A percentile compares a stretch with the other conserved stretches of the same genome.
phyloP scores from a whole-genome alignment of 1,140 invertebrate genomes.

The Muscidifurax raptorellus region DNA sequence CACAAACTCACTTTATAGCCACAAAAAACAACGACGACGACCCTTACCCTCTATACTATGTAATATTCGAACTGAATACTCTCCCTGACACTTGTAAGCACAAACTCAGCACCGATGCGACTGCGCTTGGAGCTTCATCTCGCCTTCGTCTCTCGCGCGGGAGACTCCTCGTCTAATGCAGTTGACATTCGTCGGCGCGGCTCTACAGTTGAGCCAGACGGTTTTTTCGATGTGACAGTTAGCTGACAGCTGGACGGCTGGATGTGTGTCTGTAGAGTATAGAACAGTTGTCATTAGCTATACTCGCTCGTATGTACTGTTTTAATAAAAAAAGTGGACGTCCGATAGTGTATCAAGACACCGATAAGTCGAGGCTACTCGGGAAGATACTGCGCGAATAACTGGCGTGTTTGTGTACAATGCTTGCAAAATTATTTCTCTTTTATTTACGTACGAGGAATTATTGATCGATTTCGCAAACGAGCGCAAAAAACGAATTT shows the following conservation, averaged over 20 bases:
- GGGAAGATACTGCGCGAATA: not conserved
- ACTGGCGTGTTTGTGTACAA: too few species aligned
- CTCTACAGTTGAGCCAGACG: not conserved
- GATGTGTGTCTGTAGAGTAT: not conserved
- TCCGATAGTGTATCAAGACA: not conserved
- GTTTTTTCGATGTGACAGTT: not conserved
- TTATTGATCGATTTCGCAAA: not conserved
- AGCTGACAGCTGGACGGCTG: not conserved
- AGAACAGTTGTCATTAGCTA: not conserved
- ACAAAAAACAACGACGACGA: not conserved
- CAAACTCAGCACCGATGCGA: not conserved
- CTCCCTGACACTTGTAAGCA: not conserved
- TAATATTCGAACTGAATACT: not conserved
- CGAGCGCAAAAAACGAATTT: too few species aligned
- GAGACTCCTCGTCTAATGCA: not conserved
- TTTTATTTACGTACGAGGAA: not conserved
- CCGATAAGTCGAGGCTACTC: not conserved
- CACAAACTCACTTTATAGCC: not conserved
- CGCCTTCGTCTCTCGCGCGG: not conserved
- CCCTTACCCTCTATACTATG: not conserved
- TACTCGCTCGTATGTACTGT: not conserved
- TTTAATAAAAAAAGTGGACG: too few species aligned
- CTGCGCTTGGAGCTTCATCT: conserved; percentile 31
- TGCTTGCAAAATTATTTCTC: not conserved
- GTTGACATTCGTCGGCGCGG: conserved; percentile 20